Evolutionary conservation across 1,140 invertebrate species (phyloP), one percentile per base, ranked within the genome.

Genomic region (Drosophila persimilis): DNA sequence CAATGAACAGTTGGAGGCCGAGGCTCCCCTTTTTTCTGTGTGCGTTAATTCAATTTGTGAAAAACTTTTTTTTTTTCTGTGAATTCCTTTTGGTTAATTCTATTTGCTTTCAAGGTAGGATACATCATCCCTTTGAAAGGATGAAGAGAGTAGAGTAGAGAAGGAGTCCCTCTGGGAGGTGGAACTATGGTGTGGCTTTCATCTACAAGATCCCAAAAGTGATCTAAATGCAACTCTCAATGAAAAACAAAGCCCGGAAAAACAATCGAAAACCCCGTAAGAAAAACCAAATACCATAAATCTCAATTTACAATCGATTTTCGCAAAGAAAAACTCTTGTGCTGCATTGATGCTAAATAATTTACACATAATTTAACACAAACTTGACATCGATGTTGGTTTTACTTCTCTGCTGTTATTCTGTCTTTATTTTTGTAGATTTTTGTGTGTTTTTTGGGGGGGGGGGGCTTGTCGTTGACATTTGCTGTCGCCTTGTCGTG

Each of bases 41-140:
- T 41, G 29, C 48, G 80, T 60, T 85, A 86, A 85, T 86, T 85
- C 81, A 85, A 85, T 84, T 84, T 85, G 51, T 35, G 26, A 52
- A 62, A 73, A 66, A 22, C n/a, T n/a, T 74, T 64, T 61, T 53
- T 15, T 24, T 52, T 17, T 45, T 20, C 9, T 6, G 39, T 17
- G 43, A 45, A 56, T 56, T 56, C 6, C 17, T 29, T 56, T 43
- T 1, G 9, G 35, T 39, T 39, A 39, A 29, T 44, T 26, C 7
- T 56, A 45, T 45, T 56, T 56, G 15, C 41, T 45, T 44, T 45
- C 35, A 39, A 31, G 31, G 8, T 31, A 11, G 11, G 4, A 11
- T 13, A 39, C 11, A 13, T 13, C 35, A 39, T 5, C 4, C 24
- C 0, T 24, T 13, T 13, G 3, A 39, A 39, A 39, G 35, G 7